phyloP scores from a whole-genome alignment of 2,888 invertebrate genomes.

The Unio pictorum region DNA sequence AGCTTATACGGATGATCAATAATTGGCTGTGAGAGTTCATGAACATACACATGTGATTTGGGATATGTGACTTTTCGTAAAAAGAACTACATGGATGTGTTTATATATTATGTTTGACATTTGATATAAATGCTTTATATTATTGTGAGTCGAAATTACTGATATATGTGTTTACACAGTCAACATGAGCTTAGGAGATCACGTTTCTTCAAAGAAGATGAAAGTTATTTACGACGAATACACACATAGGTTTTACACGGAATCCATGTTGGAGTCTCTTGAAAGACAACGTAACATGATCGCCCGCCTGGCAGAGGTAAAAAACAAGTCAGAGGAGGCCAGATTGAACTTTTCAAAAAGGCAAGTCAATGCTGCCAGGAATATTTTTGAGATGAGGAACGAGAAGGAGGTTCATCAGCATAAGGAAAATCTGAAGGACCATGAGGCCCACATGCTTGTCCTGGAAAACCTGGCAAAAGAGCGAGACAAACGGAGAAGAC shows the following conservation, averaged over 20 bases:
- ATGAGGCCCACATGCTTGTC: constrained; percentile 51
- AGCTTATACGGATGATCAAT: too few relatives aligned
- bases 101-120: too few relatives aligned
- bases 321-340: constrained; percentile 50
- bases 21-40: too few relatives aligned
- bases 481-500: constrained; percentile 18
- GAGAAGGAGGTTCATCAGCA: constrained; percentile 39
- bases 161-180: neutral
- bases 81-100: too few relatives aligned
- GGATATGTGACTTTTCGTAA: too few relatives aligned
- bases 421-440: constrained; percentile 46
- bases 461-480: constrained; percentile 42
- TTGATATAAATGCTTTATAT: too few relatives aligned
- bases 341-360: constrained; percentile 38
- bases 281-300: constrained; percentile 51
- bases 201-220: constrained; percentile 37
- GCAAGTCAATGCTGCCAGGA: constrained; percentile 46
- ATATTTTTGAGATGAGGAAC: constrained; percentile 48
- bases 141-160: neutral
- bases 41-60: too few relatives aligned
- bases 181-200: constrained; percentile 21
- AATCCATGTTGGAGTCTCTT: constrained; percentile 52
- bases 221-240: constrained; percentile 55
- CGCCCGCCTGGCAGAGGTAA: constrained; percentile 48
- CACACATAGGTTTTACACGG: constrained; percentile 50